Evolutionary conservation across 2,888 invertebrate genomes (phyloP).

Genomic region (Periphyllus acericola): DNA sequence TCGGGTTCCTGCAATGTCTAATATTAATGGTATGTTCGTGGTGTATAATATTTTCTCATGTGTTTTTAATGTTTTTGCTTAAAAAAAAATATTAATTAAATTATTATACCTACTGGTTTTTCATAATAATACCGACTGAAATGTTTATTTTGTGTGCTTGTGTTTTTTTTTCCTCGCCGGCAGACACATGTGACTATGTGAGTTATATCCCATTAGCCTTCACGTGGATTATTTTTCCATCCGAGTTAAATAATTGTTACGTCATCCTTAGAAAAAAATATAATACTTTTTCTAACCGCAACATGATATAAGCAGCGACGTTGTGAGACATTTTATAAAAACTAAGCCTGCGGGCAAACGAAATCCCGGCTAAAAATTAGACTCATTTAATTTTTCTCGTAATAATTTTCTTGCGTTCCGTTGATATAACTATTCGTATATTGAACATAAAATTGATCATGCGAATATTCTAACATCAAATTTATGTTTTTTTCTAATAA

Average conservation of each 20-base stretch:
- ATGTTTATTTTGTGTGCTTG: too few species aligned
- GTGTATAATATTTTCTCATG: not conserved
- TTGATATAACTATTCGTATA: not conserved
- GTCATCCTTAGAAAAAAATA: slow-evolving; percentile 9
- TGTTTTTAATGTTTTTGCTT: not conserved
- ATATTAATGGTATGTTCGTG: too few species aligned
- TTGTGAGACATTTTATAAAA: not conserved
- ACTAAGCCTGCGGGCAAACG: not conserved
- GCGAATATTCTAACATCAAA: too few species aligned
- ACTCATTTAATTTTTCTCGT: not conserved
- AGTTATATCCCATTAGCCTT: not conserved
- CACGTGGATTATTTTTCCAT: slow-evolving; percentile 1
- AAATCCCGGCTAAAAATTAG: not conserved
- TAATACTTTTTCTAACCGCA: not conserved
- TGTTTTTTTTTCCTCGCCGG: too few species aligned
- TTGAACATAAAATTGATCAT: not conserved
- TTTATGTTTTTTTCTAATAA: too few species aligned
- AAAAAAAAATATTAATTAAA: too few species aligned
- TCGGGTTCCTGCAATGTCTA: too few species aligned
- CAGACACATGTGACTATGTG: not conserved
- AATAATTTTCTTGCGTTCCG: not conserved
- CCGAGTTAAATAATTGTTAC: not conserved
- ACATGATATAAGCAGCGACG: not conserved
- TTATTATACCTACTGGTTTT: too few species aligned
- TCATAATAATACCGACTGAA: too few species aligned